A percentile compares a stretch with the other conserved stretches of the same genome.
Evolutionary conservation across 2,113 vertebrate genomes (phyloP).

Genomic region (Rhabdornis inornatus): DNA sequence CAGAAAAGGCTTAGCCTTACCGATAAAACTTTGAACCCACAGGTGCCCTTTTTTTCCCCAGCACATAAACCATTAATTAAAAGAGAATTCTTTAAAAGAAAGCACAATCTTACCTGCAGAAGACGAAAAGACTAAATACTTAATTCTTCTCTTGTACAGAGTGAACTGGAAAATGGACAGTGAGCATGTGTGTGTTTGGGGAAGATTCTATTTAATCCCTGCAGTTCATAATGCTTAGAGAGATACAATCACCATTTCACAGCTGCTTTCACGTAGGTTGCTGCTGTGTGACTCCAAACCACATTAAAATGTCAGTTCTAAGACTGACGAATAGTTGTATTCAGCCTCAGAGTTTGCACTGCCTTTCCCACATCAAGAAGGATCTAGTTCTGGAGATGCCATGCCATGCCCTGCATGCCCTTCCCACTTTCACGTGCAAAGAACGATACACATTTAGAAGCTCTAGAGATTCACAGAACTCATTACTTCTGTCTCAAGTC

Average conservation of each 20-base stretch:
- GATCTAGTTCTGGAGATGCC: background rate
- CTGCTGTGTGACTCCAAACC: background rate
- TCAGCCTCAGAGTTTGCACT: background rate
- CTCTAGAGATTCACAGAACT: background rate
- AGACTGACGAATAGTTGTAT: background rate
- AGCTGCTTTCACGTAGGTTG: background rate
- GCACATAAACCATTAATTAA: slow-evolving; percentile 1
- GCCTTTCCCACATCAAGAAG: background rate
- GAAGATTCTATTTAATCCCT: background rate
- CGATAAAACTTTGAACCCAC: slow-evolving; percentile 49
- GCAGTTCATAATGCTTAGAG: background rate
- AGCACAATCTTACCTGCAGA: background rate
- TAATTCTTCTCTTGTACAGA: background rate
- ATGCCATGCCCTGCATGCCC: background rate
- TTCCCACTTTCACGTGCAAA: background rate
- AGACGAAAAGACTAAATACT: background rate
- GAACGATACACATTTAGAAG: background rate
- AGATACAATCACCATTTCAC: background rate
- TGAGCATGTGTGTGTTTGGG: background rate
- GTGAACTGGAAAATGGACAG: background rate
- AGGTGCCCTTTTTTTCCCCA: background rate
- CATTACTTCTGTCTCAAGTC: background rate
- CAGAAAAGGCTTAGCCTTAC: slow-evolving; percentile 38
- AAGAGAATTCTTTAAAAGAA: slow-evolving; percentile 21
- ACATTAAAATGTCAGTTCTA: background rate